A percentile compares a stretch with the other conserved stretches of the same genome.
Conservation (phyloP, 2,797 vertebrate species). For the Mormyrops attenuatus region DNA sequence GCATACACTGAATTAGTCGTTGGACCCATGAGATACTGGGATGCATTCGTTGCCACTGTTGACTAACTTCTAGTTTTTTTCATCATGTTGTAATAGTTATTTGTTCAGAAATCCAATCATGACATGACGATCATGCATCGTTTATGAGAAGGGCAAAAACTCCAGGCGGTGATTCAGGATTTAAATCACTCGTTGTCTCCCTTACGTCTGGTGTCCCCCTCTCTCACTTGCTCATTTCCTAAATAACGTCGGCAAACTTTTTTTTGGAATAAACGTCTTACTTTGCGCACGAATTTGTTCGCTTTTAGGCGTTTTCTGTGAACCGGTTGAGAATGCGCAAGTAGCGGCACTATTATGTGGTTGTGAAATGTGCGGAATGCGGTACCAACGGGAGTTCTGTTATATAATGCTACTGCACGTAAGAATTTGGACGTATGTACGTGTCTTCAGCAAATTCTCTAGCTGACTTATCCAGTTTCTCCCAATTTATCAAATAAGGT, state of each 20-base stretch:
- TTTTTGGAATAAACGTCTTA: slow-evolving; percentile 4
- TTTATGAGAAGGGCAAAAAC: slow-evolving; percentile 9
- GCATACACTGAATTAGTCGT: neutral
- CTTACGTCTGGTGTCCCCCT: slow-evolving; percentile 19
- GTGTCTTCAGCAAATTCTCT: neutral
- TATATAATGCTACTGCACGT: slow-evolving; percentile 6
- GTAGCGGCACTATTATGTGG: neutral
- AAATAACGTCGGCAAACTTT: slow-evolving; percentile 25
- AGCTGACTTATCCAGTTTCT: neutral
- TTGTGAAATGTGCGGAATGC: neutral
- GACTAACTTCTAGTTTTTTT: slow-evolving; percentile 14
- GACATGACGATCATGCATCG: neutral
- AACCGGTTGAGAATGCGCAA: neutral
- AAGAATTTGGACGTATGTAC: neutral
- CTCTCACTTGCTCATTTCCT: slow-evolving; percentile 27
- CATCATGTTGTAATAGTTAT: slow-evolving; percentile 13
- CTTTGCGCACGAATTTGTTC: slow-evolving; percentile 13
- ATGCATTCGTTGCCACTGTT: neutral
- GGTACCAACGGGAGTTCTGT: neutral
- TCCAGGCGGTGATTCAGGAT: slow-evolving; percentile 26
- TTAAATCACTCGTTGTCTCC: slow-evolving; percentile 28
- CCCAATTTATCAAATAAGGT: too few species aligned
- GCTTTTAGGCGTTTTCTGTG: neutral
- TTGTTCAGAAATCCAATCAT: slow-evolving; percentile 15
- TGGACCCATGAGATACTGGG: slow-evolving; percentile 19